Conservation (phyloP, 2,113 vertebrate species). For the Rutilus rutilus region DNA sequence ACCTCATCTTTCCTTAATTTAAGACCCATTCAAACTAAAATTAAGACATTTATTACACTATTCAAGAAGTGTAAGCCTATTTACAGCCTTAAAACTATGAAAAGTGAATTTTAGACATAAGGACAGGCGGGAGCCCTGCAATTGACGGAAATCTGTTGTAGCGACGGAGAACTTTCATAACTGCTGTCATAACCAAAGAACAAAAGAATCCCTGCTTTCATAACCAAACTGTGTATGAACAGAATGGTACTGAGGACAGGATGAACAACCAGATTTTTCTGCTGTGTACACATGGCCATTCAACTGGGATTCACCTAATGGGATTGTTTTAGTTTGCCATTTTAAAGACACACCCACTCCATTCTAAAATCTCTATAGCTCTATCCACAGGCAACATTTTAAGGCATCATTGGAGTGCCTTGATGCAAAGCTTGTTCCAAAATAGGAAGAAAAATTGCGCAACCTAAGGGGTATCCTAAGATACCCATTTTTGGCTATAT, state of each 20-base stretch:
- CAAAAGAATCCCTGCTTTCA: neutral
- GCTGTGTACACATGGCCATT: neutral
- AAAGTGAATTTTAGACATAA: no score
- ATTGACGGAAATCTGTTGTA: no score
- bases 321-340: neutral
- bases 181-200: no score
- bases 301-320: neutral
- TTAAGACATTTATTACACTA: no score
- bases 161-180: no score
- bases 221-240: neutral
- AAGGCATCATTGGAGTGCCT: neutral
- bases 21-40: no score
- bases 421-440: neutral
- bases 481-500: neutral
- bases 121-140: no score
- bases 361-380: neutral
- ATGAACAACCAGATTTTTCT: neutral
- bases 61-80: no score
- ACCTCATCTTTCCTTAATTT: no score
- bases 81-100: no score
- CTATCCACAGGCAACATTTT: neutral
- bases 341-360: neutral
- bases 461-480: neutral
- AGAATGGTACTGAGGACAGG: neutral
- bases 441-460: neutral